Conservation (phyloP, 2,888 invertebrate species). For the Melieria crassipennis region DNA sequence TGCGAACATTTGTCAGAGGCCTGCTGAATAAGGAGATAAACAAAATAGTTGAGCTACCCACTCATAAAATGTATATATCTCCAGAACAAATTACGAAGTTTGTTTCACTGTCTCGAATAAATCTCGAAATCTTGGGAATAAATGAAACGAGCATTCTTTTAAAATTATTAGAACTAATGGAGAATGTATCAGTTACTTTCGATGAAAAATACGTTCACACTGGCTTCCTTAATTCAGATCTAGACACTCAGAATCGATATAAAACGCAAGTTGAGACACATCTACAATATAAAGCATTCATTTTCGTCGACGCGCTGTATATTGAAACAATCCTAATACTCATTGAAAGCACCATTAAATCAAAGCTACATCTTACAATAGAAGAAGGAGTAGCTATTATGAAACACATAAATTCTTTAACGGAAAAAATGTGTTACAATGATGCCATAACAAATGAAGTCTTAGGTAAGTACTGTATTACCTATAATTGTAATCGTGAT, state of each 20-base stretch:
- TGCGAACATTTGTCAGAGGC: background rate
- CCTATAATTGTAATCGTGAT: background rate
- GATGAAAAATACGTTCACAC: background rate
- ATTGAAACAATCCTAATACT: constrained; percentile 3
- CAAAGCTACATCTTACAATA: background rate
- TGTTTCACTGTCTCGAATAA: constrained; percentile 4
- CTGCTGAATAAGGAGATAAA: constrained; percentile 17
- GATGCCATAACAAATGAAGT: background rate
- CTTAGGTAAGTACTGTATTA: background rate
- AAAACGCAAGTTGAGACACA: background rate
- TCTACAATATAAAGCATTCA: background rate
- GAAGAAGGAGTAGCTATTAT: background rate
- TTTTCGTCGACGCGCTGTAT: constrained; percentile 1
- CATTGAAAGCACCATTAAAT: constrained; percentile 1
- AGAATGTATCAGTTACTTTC: background rate
- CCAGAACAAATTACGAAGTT: constrained; percentile 11
- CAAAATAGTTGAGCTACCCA: constrained; percentile 18
- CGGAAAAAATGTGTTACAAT: constrained; percentile 17
- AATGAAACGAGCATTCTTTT: constrained; percentile 2
- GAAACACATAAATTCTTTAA: background rate
- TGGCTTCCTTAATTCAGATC: background rate
- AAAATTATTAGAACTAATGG: constrained; percentile 17
- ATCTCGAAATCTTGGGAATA: constrained; percentile 10
- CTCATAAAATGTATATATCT: constrained; percentile 4
- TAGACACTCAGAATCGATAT: constrained; percentile 13